phyloP scores from a whole-genome alignment of 2,113 vertebrate species.

The Colossoma macropomum region DNA sequence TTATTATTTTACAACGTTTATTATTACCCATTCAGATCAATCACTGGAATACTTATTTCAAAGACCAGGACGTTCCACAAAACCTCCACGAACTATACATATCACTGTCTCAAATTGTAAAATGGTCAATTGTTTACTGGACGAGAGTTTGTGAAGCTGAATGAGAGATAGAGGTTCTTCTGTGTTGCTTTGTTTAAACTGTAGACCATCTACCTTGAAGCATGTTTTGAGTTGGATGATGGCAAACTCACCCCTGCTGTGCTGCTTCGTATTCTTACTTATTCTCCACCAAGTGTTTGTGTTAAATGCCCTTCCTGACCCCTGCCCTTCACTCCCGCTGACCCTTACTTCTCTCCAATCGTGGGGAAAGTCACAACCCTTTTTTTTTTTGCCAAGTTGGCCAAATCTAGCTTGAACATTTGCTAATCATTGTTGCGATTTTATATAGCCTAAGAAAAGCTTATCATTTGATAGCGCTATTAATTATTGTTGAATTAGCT shows the following conservation, averaged over 20 bases:
- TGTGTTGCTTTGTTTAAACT: background rate
- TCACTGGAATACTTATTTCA: conserved; percentile 13
- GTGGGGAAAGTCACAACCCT: background rate
- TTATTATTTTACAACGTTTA: background rate
- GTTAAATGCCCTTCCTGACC: background rate
- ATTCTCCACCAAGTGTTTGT: background rate
- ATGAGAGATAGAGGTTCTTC: background rate
- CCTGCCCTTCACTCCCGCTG: background rate
- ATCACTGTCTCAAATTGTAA: conserved; percentile 52
- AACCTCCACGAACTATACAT: conserved; percentile 47
- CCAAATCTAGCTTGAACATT: conserved; percentile 5
- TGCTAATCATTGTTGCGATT: background rate
- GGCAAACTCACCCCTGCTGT: conserved; percentile 1
- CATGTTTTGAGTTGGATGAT: background rate
- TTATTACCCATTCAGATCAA: background rate
- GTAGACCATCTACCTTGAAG: background rate
- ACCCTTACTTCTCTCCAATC: background rate
- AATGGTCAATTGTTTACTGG: conserved; percentile 22
- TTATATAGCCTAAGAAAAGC: background rate
- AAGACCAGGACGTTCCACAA: conserved; percentile 11
- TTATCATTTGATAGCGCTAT: background rate
- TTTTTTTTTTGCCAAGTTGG: background rate
- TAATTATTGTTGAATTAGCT: background rate
- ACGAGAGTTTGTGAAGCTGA: background rate
- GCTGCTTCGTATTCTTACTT: conserved; percentile 7